These are phyloP conservation scores for Phalanger gymnotis DNA, from an alignment of 2,797 vertebrate genomes.

Conservation along the genomic window DNA sequence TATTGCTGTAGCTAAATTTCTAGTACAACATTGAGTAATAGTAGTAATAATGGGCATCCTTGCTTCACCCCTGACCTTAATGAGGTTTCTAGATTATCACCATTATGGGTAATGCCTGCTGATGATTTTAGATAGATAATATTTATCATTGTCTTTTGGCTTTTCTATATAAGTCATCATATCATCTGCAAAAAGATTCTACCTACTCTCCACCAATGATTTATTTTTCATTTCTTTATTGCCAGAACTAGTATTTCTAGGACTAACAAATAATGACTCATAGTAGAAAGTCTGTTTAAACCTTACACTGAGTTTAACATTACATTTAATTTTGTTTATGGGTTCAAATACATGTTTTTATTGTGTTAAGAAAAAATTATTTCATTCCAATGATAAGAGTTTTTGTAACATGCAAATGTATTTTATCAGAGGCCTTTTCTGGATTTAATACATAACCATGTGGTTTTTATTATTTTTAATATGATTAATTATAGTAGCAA, in stretches of 20 bases:
- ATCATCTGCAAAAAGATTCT: not conserved
- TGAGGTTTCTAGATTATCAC: too few relatives aligned
- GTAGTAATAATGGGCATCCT: too few relatives aligned
- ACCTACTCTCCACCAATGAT: too few relatives aligned
- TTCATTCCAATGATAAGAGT: too few relatives aligned
- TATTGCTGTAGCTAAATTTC: too few relatives aligned
- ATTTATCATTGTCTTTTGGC: not conserved
- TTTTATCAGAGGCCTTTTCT: not conserved
- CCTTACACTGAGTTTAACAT: not conserved
- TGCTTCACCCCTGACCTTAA: too few relatives aligned
- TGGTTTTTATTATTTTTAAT: not conserved
- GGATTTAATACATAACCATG: not conserved
- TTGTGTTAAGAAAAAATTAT: too few relatives aligned
- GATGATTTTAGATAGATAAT: not conserved
- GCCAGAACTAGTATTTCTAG: not conserved
- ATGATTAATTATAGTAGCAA: not conserved
- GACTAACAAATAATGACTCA: not conserved
- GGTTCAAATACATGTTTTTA: not conserved
- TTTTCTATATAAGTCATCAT: not conserved
- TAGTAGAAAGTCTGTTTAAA: not conserved
- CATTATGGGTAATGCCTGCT: too few relatives aligned
- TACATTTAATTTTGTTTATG: not conserved
- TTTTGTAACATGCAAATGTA: not conserved
- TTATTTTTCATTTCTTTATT: not conserved
- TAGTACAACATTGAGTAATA: too few relatives aligned